Base-by-base conservation (phyloP, 2,888 invertebrate species). In the Sepioteuthis lessoniana region DNA sequence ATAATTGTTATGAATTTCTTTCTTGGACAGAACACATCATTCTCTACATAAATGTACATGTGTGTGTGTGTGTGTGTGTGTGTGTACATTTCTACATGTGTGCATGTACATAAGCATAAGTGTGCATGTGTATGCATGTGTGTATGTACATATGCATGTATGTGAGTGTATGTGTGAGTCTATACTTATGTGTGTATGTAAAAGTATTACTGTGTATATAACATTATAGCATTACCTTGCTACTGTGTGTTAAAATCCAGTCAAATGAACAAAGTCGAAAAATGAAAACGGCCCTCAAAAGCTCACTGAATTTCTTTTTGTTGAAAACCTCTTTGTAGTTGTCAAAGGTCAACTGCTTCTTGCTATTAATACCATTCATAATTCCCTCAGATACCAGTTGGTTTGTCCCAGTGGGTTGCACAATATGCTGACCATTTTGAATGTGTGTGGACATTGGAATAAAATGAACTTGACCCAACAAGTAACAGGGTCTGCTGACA, bases 251-350 rank as follows among this genome's bases (percentile, higher is more conserved):
- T 0, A 96, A 96, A 10, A 97, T 76, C 16, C 93, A 90, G 31
- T 96, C 95, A 94, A 95, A 94, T 1, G 96, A 96, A 94, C 97
- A 97, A 46, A 96, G 90, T 50, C 95, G 94, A 55, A 96, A 95
- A 7, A 97, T 95, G 35, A 95, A 37, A 50, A 96, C 94, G 0
- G 96, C 95, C 35, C 96, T 94, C 21, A 95, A 46, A 28, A 97
- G 93, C 37, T 96, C 96, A 93, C 93, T 93, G 3, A 94, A 94
- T 7, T 95, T 94, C 94, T 96, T 96, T 16, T 93, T 94, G 60
- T 94, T 94, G 94, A 96, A 96, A 1, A 95, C 96, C 16, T 94
- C 94, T 92, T 94, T 93, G 60, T 94, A 95, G 55, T 96, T 95
- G 42, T 95, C 95, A 76, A 95, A 95, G 46, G 94, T 93, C 21